Evolutionary conservation across 2,797 vertebrate genomes (phyloP), one percentile per base, ranked within the genome.

Genomic region (Gallirallus australis): DNA sequence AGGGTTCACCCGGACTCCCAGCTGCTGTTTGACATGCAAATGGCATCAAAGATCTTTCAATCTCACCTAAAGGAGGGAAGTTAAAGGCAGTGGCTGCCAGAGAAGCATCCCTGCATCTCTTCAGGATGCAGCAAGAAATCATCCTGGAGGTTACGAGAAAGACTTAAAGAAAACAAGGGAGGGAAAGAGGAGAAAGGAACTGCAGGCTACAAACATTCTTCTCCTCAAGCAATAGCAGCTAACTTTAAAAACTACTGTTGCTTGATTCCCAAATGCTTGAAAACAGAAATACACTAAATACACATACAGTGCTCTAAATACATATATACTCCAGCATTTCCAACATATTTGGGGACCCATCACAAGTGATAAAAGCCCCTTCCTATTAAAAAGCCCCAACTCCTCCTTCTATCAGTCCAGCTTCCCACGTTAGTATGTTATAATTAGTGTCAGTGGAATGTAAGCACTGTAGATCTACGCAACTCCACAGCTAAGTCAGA

Each of bases 21-120:
- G 79, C 73, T 86, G 61, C 52, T 2, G 0, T 95, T 96, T 97
- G 93, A 96, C 88, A 97, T 96, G 91, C 90, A 97, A 97, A 97
- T 93, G 14, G 25, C 40, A 91, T 90, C 81, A 86, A 92, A 91
- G 70, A 77, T 54, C 80, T 83, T 96, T 95, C 90, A 90, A 48
- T 86, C 86, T 82, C 45, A 96, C 90, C 94, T 95, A 85, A 63
- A 94, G 91, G 53, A 93, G 7, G 52, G 21, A 53, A 80, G 52
- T 95, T 60, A 95, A 96, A 85, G 73, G 86, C 37, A 3, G 28
- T 3, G 2, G 63, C 14, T 89, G 53, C 63, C 69, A 82, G 61
- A 66, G 56, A 23, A 94, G 77, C 79, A 91, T 54, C 64, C 37
- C 63, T 33, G n/a, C 66, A 59, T 85, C 65, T 91, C 78, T 90